Conservation (phyloP, 1,140 invertebrate genomes). For the Zaprionus vittiger region DNA sequence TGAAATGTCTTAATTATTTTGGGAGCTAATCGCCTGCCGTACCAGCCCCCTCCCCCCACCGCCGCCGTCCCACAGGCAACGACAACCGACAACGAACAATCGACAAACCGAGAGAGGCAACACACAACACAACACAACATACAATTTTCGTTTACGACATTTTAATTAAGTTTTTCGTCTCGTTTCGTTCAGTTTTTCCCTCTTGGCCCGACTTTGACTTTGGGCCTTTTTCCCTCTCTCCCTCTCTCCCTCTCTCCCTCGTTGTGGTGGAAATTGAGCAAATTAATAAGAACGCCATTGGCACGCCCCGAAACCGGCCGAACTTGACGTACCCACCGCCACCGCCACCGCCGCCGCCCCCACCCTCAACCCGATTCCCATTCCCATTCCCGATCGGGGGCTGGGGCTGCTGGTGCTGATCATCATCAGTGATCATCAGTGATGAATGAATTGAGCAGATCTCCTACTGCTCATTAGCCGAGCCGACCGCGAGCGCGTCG, state of each 20-base stretch:
- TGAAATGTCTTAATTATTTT: slow-evolving; percentile 83
- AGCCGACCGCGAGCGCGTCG: slow-evolving; percentile 70
- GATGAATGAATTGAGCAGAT: slow-evolving; percentile 81
- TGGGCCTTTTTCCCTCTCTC: slow-evolving; percentile 4
- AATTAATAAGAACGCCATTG: slow-evolving; percentile 81
- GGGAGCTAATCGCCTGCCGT: slow-evolving; percentile 58
- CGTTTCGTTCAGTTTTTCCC: slow-evolving; percentile 35
- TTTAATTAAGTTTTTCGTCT: slow-evolving; percentile 79
- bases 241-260: neutral
- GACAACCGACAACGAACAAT: slow-evolving; percentile 27
- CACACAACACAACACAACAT: slow-evolving; percentile 47
- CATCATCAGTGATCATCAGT: slow-evolving; percentile 76
- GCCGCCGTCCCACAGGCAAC: too few species aligned
- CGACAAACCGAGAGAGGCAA: slow-evolving; percentile 21
- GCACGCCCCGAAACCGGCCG: slow-evolving; percentile 70
- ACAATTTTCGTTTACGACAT: slow-evolving; percentile 83
- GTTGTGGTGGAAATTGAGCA: slow-evolving; percentile 72
- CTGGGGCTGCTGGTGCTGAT: slow-evolving; percentile 40
- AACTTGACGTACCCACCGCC: neutral
- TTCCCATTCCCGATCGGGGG: too few species aligned
- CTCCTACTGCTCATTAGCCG: slow-evolving; percentile 73
- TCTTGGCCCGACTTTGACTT: slow-evolving; percentile 7
- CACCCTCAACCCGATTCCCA: too few species aligned
- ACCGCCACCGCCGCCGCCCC: neutral
- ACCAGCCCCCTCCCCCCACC: neutral